These are phyloP conservation scores for Blastomussa wellsi DNA, from an alignment of 92 coral and sea anemone species.

Conservation along the genomic window DNA sequence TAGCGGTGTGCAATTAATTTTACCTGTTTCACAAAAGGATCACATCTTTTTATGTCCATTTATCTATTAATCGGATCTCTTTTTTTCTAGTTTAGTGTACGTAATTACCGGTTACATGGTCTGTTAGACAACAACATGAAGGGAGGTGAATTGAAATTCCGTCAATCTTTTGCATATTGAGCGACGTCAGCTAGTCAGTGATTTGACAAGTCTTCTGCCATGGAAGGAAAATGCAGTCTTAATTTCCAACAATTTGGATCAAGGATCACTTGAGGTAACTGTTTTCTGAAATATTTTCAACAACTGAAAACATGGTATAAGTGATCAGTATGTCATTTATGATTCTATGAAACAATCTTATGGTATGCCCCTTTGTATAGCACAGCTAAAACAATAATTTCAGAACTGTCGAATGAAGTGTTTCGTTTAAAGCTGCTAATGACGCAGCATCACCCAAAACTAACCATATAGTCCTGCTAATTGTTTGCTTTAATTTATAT, in stretches of 20 bases:
- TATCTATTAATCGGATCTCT: conserved; percentile 9
- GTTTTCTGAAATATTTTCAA: neutral
- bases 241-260: too few species aligned
- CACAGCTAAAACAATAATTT: neutral
- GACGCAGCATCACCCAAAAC: neutral
- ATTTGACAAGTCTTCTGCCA: neutral
- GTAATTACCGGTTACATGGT: neutral
- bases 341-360: neutral
- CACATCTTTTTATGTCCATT: neutral
- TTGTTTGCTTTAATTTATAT: too few species aligned
- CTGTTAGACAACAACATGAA: neutral
- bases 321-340: neutral
- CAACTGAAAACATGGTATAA: neutral
- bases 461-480: too few species aligned
- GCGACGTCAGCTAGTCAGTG: neutral
- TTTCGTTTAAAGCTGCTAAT: neutral
- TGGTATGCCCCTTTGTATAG: neutral
- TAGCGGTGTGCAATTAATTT: neutral
- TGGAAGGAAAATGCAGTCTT: neutral
- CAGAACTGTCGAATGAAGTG: neutral
- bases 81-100: neutral
- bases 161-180: neutral
- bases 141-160: neutral
- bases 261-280: too few species aligned
- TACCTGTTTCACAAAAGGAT: neutral